Conservation (phyloP, 2,888 invertebrate genomes). For the Limenitis camilla region DNA sequence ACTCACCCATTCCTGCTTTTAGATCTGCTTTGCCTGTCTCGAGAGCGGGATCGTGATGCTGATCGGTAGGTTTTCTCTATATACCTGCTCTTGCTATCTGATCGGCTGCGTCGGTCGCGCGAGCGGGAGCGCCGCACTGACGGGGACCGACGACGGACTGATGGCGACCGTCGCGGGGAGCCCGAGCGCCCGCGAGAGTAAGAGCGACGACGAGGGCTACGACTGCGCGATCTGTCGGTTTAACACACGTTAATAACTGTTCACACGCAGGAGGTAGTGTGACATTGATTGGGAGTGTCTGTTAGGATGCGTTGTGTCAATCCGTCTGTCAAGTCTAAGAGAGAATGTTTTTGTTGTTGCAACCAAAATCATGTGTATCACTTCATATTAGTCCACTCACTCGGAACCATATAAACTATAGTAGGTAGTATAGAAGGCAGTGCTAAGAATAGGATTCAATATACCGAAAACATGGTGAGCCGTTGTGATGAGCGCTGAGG, state of each 20-base stretch:
- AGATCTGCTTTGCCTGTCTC: constrained; percentile 58
- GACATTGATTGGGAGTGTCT: too few species aligned
- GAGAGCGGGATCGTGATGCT: constrained; percentile 56
- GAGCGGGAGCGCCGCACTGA: constrained; percentile 60
- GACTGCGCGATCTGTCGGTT: constrained; percentile 55
- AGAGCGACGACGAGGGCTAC: constrained; percentile 65
- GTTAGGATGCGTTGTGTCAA: too few species aligned
- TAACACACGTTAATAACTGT: too few species aligned
- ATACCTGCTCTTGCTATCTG: constrained; percentile 66
- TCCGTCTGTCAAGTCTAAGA: too few species aligned
- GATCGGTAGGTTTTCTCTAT: constrained; percentile 39
- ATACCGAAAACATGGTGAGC: constrained; percentile 70
- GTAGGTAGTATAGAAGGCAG: constrained; percentile 57
- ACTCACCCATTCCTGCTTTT: constrained; percentile 60
- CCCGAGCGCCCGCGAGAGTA: constrained; percentile 61
- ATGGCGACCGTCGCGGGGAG: constrained; percentile 63
- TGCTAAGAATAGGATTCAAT: constrained; percentile 71
- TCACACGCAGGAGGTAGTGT: too few species aligned
- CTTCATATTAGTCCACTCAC: neutral
- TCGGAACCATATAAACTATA: constrained; percentile 31
- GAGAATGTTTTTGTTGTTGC: too few species aligned
- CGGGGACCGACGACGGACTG: constrained; percentile 59
- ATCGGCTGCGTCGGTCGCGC: constrained; percentile 62
- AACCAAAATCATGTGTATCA: neutral
- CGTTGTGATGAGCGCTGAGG: constrained; percentile 63